Evolutionary conservation across 2,797 vertebrate species (phyloP).

Genomic region (Sorex maritimensis): DNA sequence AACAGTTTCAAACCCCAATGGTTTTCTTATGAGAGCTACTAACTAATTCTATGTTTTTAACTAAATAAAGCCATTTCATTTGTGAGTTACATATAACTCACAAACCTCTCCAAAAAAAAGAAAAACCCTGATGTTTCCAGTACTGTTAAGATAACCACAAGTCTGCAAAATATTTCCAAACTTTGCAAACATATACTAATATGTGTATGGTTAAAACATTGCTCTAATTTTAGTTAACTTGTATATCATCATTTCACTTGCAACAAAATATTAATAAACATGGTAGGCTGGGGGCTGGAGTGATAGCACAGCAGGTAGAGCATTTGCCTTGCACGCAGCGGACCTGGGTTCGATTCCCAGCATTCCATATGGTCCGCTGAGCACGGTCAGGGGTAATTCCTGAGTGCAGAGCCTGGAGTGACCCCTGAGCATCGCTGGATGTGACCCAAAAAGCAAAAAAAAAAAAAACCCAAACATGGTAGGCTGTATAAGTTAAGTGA

Average conservation of each 20-base stretch:
- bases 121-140: background rate
- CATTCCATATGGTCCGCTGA: no score
- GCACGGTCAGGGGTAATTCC: no score
- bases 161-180: background rate
- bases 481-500: background rate
- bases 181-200: background rate
- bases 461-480: background rate
- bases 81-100: constrained; percentile 10
- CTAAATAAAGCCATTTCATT: constrained; percentile 60
- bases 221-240: background rate
- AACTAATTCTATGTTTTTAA: constrained; percentile 63
- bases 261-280: constrained; percentile 10
- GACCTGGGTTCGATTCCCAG: no score
- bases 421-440: no score
- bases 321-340: no score
- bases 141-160: background rate
- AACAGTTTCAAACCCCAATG: constrained; percentile 61
- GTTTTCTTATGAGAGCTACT: constrained; percentile 60
- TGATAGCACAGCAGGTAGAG: no score
- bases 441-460: no score
- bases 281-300: no score
- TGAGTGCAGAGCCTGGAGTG: no score
- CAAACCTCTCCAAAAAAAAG: constrained; percentile 20
- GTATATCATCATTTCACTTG: background rate
- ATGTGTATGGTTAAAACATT: background rate